Base-by-base conservation (phyloP, 2,113 vertebrate species). In the Hippolais icterina region DNA sequence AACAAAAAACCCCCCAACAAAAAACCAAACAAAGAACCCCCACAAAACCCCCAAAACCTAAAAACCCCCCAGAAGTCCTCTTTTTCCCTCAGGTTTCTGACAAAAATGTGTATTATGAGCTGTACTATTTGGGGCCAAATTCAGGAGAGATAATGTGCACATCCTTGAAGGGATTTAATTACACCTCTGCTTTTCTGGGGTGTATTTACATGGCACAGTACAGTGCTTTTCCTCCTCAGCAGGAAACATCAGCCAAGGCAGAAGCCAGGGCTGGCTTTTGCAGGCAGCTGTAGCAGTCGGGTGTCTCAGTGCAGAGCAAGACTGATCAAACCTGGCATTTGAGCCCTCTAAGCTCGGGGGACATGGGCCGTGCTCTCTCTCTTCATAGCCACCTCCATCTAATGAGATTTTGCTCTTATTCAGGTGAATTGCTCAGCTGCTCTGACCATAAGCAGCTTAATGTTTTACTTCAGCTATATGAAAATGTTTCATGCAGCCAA, bases 371-470 rank as follows among this genome's bases (percentile, higher is more conserved):
- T 68, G 77, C 83, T 87, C 87, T 33, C 61, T 81, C 76, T 83
- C 37, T 65, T 77, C 94, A 65, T 15, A 76, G 44, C 49, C 46
- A 33, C 64, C 81, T 83, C 84, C 66, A 63, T 27, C 53, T 91
- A 91, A 97, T 83, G 87, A 96, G 81, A 90, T 95, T 96, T 87
- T 90, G 70, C 59, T 85, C 91, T 85, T 83, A 72, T 39, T 87
- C 84, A 66, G 90, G 91, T 91, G 90, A 90, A 80, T 90, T 94
- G 78, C 87, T 93, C 78, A 52, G 82, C 78, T 91, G 78, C 66
- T 83, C 82, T 83, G 74, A 42, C 78, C 78, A 54, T 80, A 93
- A 94, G 87, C 53, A 54, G 87, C 75, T 96, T 90, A 79, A 83
- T 96, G 87, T 93, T 91, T 89, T 69, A 75, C 63, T 65, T 41